These are phyloP conservation scores for Amiota minor DNA, from an alignment of 2,888 invertebrate genomes.

Conservation along the genomic window DNA sequence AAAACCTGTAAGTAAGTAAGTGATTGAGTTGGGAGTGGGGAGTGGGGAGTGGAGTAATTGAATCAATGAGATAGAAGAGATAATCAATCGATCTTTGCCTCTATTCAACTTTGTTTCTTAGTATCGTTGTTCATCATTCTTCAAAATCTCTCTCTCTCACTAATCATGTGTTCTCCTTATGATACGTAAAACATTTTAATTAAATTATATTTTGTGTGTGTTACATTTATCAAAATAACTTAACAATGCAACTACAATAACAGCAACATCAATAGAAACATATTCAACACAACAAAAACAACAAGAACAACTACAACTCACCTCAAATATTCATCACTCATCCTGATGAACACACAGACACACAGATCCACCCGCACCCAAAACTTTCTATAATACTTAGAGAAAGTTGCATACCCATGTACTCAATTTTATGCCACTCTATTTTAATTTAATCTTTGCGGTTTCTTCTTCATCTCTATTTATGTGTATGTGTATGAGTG, in stretches of 20 bases:
- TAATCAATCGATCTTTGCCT: no score
- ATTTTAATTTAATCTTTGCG: constrained; percentile 72
- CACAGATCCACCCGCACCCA: neutral
- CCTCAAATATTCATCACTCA: constrained; percentile 57
- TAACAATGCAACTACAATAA: constrained; percentile 45
- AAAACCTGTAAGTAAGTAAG: neutral
- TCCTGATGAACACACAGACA: constrained; percentile 45
- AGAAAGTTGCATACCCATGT: neutral
- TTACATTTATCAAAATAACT: constrained; percentile 53
- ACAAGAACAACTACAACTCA: constrained; percentile 51
- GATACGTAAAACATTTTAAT: constrained; percentile 64
- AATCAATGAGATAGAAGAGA: no score
- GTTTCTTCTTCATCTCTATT: constrained; percentile 47
- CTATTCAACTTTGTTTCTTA: no score
- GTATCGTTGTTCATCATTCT: no score
- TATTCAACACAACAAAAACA: constrained; percentile 55
- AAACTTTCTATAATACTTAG: constrained; percentile 8
- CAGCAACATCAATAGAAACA: constrained; percentile 64
- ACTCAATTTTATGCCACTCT: constrained; percentile 43
- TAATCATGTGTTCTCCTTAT: constrained; percentile 56
- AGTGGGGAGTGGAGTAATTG: no score
- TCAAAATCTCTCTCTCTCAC: constrained; percentile 47
- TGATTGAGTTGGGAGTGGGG: constrained; percentile 54
- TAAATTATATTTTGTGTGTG: constrained; percentile 59
- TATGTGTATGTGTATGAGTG: constrained; percentile 29